Percentiles rank a stretch among this genome's conserved stretches.
These are phyloP conservation scores for Zeus faber DNA, from an alignment of 2,113 vertebrate genomes.

Conservation along the genomic window DNA sequence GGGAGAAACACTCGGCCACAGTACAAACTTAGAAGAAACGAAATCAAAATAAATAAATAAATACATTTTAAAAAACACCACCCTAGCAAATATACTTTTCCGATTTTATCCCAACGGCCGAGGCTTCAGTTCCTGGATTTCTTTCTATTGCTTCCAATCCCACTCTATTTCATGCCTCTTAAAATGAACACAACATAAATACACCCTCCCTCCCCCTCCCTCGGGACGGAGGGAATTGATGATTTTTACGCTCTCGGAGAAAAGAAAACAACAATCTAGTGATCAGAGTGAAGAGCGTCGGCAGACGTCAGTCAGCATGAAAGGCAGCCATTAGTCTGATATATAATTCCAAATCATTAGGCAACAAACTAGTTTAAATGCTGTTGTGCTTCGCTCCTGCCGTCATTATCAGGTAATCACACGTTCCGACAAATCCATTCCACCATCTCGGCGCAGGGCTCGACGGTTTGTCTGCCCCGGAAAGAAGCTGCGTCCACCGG, in stretches of 20 bases:
- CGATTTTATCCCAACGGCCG: neutral
- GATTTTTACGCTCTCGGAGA: slow-evolving; percentile 17
- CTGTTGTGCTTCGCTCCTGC: slow-evolving; percentile 10
- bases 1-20: neutral
- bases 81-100: neutral
- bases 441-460: slow-evolving; percentile 4
- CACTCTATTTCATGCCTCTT: slow-evolving; percentile 16
- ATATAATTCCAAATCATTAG: neutral
- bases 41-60: neutral
- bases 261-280: slow-evolving; percentile 28
- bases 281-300: slow-evolving; percentile 4
- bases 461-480: slow-evolving; percentile 5
- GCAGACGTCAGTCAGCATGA: slow-evolving; percentile 24
- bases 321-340: slow-evolving; percentile 10
- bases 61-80: neutral
- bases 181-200: slow-evolving; percentile 16
- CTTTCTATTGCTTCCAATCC: slow-evolving; percentile 2
- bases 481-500: slow-evolving; percentile 16
- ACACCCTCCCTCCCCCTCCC: neutral
- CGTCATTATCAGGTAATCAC: slow-evolving; percentile 29
- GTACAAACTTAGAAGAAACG: no score
- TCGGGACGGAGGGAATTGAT: slow-evolving; percentile 6
- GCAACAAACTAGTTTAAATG: neutral
- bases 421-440: no score
- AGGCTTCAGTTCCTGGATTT: slow-evolving; percentile 1